Evolutionary conservation across 2,797 vertebrate species (phyloP).

Genomic region (Liasis olivaceus): DNA sequence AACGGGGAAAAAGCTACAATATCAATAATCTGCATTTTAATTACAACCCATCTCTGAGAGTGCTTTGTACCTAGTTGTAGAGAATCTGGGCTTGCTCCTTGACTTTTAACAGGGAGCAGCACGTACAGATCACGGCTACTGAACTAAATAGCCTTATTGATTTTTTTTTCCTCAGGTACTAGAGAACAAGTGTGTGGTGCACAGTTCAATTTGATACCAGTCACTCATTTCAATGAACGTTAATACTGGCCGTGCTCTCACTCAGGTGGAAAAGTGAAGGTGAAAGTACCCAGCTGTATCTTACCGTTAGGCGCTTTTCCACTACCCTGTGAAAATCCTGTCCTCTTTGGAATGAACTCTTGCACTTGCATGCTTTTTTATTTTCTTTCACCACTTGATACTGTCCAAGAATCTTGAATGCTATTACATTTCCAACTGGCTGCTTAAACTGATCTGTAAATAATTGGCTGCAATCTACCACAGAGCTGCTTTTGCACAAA

Average conservation of each 20-base stretch:
- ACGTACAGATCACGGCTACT: conserved; percentile 21
- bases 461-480: not conserved
- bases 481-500: not conserved
- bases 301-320: not conserved
- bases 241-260: not conserved
- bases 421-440: not conserved
- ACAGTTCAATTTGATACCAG: conserved; percentile 22
- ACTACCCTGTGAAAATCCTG: not conserved
- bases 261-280: conserved; percentile 24
- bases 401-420: not conserved
- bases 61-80: not conserved
- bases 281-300: not conserved
- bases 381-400: not conserved
- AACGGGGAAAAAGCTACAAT: not conserved
- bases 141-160: conserved; percentile 37
- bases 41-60: not conserved
- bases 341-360: not conserved
- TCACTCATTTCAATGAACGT: conserved; percentile 29
- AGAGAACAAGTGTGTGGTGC: not conserved
- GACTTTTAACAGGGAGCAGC: not conserved
- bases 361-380: not conserved
- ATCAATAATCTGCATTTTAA: conserved; percentile 9
- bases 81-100: rapidly evolving
- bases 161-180: conserved; percentile 13
- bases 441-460: not conserved